These are phyloP conservation scores for Pseudeuparius sepicola DNA, from an alignment of 2,888 invertebrate species.

Conservation along the genomic window DNA sequence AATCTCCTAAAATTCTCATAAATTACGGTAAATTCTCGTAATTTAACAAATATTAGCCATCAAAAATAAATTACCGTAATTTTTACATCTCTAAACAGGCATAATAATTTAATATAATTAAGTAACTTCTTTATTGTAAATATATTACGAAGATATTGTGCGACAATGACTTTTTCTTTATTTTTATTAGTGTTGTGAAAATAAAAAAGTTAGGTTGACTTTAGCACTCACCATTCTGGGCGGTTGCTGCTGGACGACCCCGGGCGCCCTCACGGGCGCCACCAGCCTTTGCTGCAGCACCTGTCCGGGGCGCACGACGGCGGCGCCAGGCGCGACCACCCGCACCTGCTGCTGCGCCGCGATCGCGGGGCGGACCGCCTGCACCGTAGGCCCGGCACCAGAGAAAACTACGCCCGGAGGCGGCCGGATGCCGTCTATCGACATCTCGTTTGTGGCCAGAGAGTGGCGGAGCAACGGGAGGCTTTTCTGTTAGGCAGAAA, in stretches of 20 bases:
- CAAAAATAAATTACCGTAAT: too few species aligned
- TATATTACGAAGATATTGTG: too few species aligned
- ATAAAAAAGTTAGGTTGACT: too few species aligned
- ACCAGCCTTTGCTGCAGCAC: constrained; percentile 48
- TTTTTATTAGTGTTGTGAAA: too few species aligned
- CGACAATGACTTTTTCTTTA: too few species aligned
- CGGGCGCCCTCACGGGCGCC: constrained; percentile 36
- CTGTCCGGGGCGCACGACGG: constrained; percentile 43
- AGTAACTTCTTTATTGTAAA: too few species aligned
- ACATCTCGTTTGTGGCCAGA: constrained; percentile 77
- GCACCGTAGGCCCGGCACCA: constrained; percentile 37
- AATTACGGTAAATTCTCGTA: too few species aligned
- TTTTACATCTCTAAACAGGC: too few species aligned
- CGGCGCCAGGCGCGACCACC: constrained; percentile 46
- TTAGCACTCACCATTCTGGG: constrained; percentile 34
- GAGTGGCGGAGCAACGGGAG: constrained; percentile 86
- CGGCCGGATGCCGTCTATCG: constrained; percentile 90
- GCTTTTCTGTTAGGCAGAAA: constrained; percentile 67
- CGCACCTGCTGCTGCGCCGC: constrained; percentile 50
- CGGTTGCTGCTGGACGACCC: constrained; percentile 30
- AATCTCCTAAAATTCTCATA: too few species aligned
- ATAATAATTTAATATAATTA: too few species aligned
- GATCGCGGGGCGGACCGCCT: constrained; percentile 27
- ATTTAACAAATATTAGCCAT: too few species aligned
- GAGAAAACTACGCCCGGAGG: constrained; percentile 65